phyloP scores from a whole-genome alignment of 2,888 invertebrate genomes.

The Chelonus formosanus region DNA sequence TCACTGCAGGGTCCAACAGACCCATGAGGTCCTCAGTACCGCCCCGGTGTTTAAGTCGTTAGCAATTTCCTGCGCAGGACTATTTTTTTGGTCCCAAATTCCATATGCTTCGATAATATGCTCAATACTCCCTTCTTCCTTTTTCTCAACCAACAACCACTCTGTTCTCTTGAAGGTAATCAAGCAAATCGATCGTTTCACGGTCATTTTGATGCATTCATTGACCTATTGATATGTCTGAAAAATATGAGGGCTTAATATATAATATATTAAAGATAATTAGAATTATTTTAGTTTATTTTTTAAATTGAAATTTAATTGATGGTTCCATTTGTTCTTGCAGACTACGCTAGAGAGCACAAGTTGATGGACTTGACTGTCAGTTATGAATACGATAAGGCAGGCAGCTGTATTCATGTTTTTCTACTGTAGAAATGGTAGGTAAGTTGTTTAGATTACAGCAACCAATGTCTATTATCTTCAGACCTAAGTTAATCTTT shows the following conservation, averaged over 20 bases:
- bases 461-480: no score
- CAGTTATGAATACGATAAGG: conserved; percentile 1
- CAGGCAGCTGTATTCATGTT: background rate
- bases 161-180: conserved; percentile 38
- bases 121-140: conserved; percentile 44
- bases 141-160: conserved; percentile 10
- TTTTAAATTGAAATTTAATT: background rate
- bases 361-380: conserved; percentile 14
- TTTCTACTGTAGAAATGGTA: conserved; percentile 7
- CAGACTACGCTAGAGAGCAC: conserved; percentile 12
- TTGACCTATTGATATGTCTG: background rate
- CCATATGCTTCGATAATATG: conserved; percentile 62
- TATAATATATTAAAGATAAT: conserved; percentile 1
- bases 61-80: conserved; percentile 64
- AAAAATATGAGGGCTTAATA: background rate
- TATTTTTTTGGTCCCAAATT: conserved; percentile 60
- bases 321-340: background rate
- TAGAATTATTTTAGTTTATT: conserved; percentile 26
- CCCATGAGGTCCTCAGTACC: conserved; percentile 49
- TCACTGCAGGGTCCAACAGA: conserved; percentile 47
- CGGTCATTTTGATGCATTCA: conserved; percentile 43
- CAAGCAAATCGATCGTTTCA: conserved; percentile 47
- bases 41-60: conserved; percentile 65
- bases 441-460: no score
- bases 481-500: no score